These are phyloP conservation scores for Palythoa caribaeorum DNA, from an alignment of 92 coral and sea anemone species.

Conservation along the genomic window DNA sequence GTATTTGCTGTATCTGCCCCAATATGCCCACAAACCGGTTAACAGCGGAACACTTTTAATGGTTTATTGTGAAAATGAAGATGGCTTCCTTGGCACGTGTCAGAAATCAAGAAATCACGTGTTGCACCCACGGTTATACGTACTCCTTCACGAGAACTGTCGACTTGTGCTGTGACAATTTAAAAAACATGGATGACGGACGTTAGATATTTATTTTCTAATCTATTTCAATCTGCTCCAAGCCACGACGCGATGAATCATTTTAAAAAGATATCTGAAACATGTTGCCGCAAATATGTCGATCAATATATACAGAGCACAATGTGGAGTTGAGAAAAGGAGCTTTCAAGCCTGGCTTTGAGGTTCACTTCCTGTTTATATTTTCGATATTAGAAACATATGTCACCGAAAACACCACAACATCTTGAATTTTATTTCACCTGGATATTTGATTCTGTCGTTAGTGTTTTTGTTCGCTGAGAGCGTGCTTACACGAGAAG, in stretches of 20 bases:
- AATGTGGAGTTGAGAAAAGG: neutral
- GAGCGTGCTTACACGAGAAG: too few species aligned
- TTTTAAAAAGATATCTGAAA: neutral
- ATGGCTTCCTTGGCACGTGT: too few species aligned
- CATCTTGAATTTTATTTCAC: neutral
- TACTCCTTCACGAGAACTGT: too few species aligned
- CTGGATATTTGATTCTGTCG: neutral
- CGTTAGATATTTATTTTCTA: neutral
- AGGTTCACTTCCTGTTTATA: conserved; percentile 9
- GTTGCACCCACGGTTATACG: too few species aligned
- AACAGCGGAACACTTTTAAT: too few species aligned
- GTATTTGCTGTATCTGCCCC: too few species aligned
- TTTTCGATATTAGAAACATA: neutral
- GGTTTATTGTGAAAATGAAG: too few species aligned
- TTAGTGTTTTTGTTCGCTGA: neutral
- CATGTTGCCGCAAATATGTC: neutral
- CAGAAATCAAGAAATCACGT: too few species aligned
- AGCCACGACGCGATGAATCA: neutral
- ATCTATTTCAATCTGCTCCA: neutral
- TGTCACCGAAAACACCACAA: neutral
- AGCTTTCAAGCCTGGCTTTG: neutral
- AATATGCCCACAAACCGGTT: too few species aligned
- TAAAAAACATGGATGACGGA: too few species aligned
- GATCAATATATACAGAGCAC: neutral
- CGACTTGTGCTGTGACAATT: too few species aligned